Base-by-base conservation (phyloP, 2,888 invertebrate genomes). In the Pachydiplax longipennis region DNA sequence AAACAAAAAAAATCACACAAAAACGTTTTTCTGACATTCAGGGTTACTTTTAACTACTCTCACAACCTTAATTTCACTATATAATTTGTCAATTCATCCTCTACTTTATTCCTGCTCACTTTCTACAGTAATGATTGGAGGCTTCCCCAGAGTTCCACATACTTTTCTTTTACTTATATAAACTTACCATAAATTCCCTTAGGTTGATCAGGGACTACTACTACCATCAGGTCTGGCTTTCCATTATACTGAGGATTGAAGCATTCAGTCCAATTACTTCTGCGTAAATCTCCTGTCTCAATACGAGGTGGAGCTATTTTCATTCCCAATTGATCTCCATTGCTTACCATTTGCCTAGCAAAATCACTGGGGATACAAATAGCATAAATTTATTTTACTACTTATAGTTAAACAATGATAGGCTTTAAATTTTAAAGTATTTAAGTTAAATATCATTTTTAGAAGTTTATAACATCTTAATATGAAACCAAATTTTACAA, bases 151-250 rank as follows among this genome's bases (percentile, higher is more conserved):
- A 37, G 37, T 37, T 10, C 10, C 4, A 8, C 10, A 44, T 8
- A 10, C 10, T 8, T 44, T 44, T 10, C 44, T 44, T 44, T 10
- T 44, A 6, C 44, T 10, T 44, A 3, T 10, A 8, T 44, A 44
- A 44, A 18, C 91, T 90, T 87, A 92, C 95, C 94, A 91, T 96
- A 96, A 35, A 93, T 93, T 91, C 95, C 94, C 0, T 94, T 94
- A 6, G 44, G 44, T 0, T 93, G 94, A 3, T 92, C 93, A 1
- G 96, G 95, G 13, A 97, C 95, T 6, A 97, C 93, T 18, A 92
- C 91, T 10, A 93, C 91, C 31, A 92, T 92, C 90, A 92, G 91
- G 2, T 92, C 91, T 15, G 92, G 81, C 22, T 91, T 37, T 37
- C 80, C n/a, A 61, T 12, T 81, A 18, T 90, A 5, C 44, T 48